Conservation (phyloP, 2,888 invertebrate species). For the Pristionchus japonicus region DNA sequence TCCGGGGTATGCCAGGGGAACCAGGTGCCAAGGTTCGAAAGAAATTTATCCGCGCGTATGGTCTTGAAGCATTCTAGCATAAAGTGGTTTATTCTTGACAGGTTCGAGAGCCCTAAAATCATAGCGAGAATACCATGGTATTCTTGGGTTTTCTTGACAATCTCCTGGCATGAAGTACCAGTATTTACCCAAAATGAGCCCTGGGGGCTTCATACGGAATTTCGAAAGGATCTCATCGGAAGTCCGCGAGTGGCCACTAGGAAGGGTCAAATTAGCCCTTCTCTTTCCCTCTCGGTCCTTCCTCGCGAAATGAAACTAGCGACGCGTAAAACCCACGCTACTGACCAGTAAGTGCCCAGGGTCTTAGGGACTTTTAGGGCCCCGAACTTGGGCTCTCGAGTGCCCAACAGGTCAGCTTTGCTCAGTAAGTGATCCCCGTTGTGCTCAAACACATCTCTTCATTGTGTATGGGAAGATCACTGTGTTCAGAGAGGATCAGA, state of each 20-base stretch:
- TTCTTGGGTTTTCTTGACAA: no score
- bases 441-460: neutral
- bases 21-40: neutral
- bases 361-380: neutral
- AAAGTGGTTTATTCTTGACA: no score
- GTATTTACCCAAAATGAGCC: neutral
- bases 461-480: neutral
- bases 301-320: conserved; percentile 41
- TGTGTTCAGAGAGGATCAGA: neutral
- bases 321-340: conserved; percentile 46
- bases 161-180: no score
- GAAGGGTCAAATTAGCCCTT: conserved; percentile 45
- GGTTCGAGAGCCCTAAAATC: no score
- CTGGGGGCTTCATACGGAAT: neutral
- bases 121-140: no score
- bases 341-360: neutral
- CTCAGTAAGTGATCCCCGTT: conserved; percentile 27
- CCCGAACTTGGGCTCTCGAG: neutral
- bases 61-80: no score
- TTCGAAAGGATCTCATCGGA: conserved; percentile 34
- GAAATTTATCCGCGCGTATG: no score
- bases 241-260: conserved; percentile 34
- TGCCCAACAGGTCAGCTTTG: conserved; percentile 16
- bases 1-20: neutral
- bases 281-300: conserved; percentile 8